A percentile compares a stretch with the other conserved stretches of the same genome.
phyloP scores from a whole-genome alignment of 2,888 invertebrate species.

The Heliconius charithonia region DNA sequence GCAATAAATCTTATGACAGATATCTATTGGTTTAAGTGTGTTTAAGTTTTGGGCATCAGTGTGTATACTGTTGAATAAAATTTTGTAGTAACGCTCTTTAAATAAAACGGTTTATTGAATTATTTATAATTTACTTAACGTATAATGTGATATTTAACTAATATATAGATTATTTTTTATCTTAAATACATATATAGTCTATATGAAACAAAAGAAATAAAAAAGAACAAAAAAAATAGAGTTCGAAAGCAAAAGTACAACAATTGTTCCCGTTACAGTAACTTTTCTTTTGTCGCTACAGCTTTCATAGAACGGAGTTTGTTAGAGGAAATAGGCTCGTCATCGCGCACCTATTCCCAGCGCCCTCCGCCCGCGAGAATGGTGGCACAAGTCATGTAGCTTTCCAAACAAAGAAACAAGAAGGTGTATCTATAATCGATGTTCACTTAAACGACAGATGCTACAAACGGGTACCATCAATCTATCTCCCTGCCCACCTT shows the following conservation, averaged over 20 bases:
- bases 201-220: background rate
- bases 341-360: slow-evolving; percentile 72
- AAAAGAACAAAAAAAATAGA: background rate
- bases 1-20: slow-evolving; percentile 14
- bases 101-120: background rate
- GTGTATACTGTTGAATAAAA: background rate
- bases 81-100: background rate
- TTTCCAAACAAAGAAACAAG: slow-evolving; percentile 77
- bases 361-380: slow-evolving; percentile 57
- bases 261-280: slow-evolving; percentile 57
- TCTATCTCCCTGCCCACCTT: slow-evolving; percentile 64
- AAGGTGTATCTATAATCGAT: slow-evolving; percentile 80
- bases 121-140: background rate
- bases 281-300: slow-evolving; percentile 58
- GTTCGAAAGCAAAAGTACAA: slow-evolving; percentile 48
- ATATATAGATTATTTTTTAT: background rate
- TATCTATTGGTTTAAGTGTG: background rate
- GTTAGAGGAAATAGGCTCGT: slow-evolving; percentile 68
- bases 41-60: background rate
- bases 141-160: background rate
- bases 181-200: background rate
- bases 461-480: slow-evolving; percentile 82
- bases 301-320: slow-evolving; percentile 49
- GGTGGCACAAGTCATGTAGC: slow-evolving; percentile 65
- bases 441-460: slow-evolving; percentile 82